Conservation (phyloP, 2,113 vertebrate genomes). For the Cheirogaleus medius region DNA sequence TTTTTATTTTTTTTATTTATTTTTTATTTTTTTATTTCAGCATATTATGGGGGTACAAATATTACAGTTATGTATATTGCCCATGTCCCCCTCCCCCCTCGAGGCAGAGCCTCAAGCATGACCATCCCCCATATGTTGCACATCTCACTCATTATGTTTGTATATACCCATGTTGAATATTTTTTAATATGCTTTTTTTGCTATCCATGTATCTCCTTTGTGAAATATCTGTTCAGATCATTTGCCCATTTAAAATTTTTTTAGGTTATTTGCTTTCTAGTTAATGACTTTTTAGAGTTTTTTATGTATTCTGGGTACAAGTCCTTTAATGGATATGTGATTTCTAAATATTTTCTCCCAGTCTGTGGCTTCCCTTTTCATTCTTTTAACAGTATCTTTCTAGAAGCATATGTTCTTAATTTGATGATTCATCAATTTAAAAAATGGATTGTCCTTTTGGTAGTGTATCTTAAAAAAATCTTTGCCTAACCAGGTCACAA, state of each 20-base stretch:
- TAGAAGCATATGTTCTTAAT: neutral
- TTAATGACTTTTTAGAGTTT: neutral
- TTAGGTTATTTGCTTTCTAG: neutral
- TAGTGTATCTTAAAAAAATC: neutral
- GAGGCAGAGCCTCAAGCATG: too few relatives aligned
- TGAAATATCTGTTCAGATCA: neutral
- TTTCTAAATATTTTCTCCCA: neutral
- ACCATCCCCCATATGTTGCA: too few relatives aligned
- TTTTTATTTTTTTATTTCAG: too few relatives aligned
- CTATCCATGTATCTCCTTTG: neutral
- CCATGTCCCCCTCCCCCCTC: too few relatives aligned
- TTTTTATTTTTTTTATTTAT: too few relatives aligned
- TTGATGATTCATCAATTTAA: neutral
- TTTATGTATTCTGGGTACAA: neutral
- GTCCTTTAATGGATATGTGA: neutral
- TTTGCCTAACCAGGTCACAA: neutral
- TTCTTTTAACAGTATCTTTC: neutral
- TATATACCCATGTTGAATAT: too few relatives aligned
- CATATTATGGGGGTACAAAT: too few relatives aligned
- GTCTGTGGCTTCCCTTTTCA: neutral
- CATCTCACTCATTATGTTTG: too few relatives aligned
- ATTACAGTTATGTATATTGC: too few relatives aligned
- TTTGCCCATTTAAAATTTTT: neutral
- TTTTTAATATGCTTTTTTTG: neutral
- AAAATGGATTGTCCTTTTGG: neutral